These are phyloP conservation scores for Metopolophium dirhodum DNA, from an alignment of 1,140 invertebrate species.

Conservation along the genomic window DNA sequence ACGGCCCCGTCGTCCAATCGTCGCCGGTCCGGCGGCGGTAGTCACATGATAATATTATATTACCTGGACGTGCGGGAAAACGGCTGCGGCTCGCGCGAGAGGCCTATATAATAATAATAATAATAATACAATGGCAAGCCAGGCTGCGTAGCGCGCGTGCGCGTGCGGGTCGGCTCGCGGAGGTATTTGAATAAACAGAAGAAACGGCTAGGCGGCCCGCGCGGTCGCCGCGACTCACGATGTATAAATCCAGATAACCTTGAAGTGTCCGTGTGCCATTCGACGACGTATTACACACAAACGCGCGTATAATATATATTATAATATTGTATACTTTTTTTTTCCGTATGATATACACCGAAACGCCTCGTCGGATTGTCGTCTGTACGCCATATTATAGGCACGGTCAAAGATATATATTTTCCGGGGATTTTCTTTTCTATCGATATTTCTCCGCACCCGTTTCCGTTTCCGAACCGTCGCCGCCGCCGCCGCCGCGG, in stretches of 20 bases:
- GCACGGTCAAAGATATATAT: background rate
- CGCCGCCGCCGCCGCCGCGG: too few relatives aligned
- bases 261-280: conserved; percentile 53
- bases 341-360: background rate
- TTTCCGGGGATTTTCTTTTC: background rate
- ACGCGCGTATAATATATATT: background rate
- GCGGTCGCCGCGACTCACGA: conserved; percentile 1
- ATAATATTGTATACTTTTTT: background rate
- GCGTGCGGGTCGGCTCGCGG: background rate
- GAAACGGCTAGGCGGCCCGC: conserved; percentile 9
- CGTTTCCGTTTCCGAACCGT: too few relatives aligned
- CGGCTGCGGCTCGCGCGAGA: background rate
- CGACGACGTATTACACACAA: conserved; percentile 41
- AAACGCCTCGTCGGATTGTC: background rate
- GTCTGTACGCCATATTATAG: too few relatives aligned
- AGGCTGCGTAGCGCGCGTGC: background rate
- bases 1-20: background rate
- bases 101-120: background rate
- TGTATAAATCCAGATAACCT: conserved; percentile 54
- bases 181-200: conserved; percentile 51
- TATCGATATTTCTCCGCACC: too few relatives aligned
- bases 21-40: background rate
- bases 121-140: background rate
- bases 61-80: background rate
- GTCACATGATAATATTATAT: background rate